Conservation (phyloP, 2,113 vertebrate genomes). For the Plestiodon gilberti region DNA sequence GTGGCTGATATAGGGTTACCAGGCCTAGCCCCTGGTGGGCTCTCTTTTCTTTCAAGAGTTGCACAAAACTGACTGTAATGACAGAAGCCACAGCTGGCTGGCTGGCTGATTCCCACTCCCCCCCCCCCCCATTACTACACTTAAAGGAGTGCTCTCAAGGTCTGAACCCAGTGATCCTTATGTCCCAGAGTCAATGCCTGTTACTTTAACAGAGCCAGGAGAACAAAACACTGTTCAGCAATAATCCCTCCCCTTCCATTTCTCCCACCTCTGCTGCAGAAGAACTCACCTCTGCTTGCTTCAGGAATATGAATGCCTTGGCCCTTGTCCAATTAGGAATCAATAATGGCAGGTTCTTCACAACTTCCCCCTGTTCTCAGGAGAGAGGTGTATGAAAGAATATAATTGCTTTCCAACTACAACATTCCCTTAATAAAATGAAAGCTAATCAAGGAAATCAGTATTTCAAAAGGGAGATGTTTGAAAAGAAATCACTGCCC, state of each 20-base stretch:
- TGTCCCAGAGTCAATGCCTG: neutral
- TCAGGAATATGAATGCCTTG: too few relatives aligned
- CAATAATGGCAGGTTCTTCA: too few relatives aligned
- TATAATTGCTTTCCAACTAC: too few relatives aligned
- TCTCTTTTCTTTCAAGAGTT: neutral
- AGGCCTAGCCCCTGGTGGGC: neutral
- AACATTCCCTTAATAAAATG: too few relatives aligned
- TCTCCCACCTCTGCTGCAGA: neutral
- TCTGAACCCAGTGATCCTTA: neutral
- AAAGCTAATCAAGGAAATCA: too few relatives aligned
- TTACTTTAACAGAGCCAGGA: neutral
- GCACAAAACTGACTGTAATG: neutral
- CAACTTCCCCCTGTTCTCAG: too few relatives aligned
- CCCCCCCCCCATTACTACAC: neutral
- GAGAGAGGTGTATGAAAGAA: too few relatives aligned
- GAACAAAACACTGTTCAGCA: neutral
- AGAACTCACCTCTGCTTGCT: too few relatives aligned
- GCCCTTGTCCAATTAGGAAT: too few relatives aligned
- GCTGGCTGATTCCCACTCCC: too few relatives aligned
- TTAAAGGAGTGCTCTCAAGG: neutral
- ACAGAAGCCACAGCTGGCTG: neutral
- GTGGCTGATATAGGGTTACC: neutral
- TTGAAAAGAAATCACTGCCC: too few relatives aligned
- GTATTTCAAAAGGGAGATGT: too few relatives aligned
- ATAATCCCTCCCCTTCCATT: neutral